Conservation (phyloP, 2,113 vertebrate genomes). For the Larimichthys crocea region DNA sequence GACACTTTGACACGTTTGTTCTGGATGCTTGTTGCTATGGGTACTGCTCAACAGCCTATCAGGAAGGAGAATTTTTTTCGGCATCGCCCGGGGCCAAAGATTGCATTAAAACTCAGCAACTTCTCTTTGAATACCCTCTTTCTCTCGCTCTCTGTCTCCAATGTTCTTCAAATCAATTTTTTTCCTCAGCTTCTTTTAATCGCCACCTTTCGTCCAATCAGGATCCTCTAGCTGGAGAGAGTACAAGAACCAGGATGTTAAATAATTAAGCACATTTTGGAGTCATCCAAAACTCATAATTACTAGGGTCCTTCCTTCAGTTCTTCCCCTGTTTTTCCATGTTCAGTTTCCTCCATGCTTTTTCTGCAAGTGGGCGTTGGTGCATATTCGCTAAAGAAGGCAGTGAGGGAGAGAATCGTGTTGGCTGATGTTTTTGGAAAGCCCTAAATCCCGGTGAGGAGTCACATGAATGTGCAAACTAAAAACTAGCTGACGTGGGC, state of each 20-base stretch:
- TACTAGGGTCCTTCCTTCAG: background rate
- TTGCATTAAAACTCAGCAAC: constrained; percentile 31
- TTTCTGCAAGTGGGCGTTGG: background rate
- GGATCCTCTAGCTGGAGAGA: background rate
- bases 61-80: constrained; percentile 26
- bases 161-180: background rate
- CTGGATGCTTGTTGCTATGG: constrained; percentile 68
- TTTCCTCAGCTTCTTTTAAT: constrained; percentile 23
- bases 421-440: background rate
- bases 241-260: background rate
- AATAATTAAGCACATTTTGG: background rate
- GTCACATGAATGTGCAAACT: too few relatives aligned
- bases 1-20: constrained; percentile 36
- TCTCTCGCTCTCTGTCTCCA: constrained; percentile 1
- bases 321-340: background rate
- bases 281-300: background rate
- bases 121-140: constrained; percentile 27
- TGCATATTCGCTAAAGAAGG: background rate
- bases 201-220: constrained; percentile 16
- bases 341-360: background rate
- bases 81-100: constrained; percentile 41
- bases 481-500: background rate
- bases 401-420: background rate
- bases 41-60: constrained; percentile 46
- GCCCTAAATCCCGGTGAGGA: background rate